phyloP scores from a whole-genome alignment of 2,113 vertebrate genomes.

The Oncorhynchus keta region DNA sequence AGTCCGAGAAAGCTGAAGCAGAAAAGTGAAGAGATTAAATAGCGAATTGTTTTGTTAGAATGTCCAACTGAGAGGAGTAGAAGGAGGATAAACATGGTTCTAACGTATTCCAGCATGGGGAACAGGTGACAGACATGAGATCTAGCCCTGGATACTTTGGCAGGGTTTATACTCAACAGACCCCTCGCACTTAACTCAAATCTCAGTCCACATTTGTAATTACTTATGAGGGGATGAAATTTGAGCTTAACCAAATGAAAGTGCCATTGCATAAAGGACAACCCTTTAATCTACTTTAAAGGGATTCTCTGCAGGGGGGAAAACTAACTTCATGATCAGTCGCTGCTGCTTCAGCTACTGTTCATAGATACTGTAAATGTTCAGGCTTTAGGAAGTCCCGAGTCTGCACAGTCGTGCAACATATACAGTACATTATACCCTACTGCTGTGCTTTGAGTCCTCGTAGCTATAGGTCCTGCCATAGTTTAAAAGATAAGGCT shows the following conservation, averaged over 20 bases:
- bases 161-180: background rate
- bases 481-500: conserved; percentile 9
- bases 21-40: background rate
- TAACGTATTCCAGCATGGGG: background rate
- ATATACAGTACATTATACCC: background rate
- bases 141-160: background rate
- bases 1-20: background rate
- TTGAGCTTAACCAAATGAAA: conserved; percentile 27
- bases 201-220: conserved; percentile 28
- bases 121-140: background rate
- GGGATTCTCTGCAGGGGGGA: background rate
- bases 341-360: background rate
- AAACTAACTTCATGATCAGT: conserved; percentile 7
- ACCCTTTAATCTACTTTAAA: conserved; percentile 29
- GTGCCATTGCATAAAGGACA: conserved; percentile 9
- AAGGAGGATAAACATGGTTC: background rate
- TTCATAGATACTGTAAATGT: background rate
- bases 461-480: conserved; percentile 8
- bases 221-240: conserved; percentile 24
- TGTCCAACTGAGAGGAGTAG: background rate
- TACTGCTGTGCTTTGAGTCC: too few species aligned
- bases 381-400: background rate
- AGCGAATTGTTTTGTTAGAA: background rate
- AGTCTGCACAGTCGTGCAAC: background rate
- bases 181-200: background rate